phyloP scores from a whole-genome alignment of 2,113 vertebrate genomes.

The Isurus oxyrinchus region DNA sequence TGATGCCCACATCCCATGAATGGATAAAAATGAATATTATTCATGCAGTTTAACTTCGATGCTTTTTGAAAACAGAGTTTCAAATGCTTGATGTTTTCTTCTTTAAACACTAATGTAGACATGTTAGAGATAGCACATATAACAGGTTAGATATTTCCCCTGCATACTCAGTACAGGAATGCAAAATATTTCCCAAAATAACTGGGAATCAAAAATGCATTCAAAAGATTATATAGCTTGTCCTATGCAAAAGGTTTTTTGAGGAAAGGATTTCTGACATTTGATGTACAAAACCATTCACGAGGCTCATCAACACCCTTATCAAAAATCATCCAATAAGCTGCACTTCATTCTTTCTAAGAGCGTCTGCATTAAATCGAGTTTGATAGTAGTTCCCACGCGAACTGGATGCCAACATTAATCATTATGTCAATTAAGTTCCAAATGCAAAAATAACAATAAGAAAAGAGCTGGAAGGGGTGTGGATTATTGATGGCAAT shows the following conservation, averaged over 20 bases:
- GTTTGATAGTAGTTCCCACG: neutral
- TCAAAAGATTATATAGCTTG: neutral
- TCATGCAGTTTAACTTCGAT: neutral
- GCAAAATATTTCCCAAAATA: neutral
- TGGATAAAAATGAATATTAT: neutral
- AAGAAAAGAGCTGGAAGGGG: neutral
- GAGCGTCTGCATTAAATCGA: neutral
- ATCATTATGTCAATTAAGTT: neutral
- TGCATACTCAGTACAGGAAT: neutral
- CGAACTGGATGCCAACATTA: neutral
- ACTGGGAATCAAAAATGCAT: neutral
- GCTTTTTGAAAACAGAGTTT: neutral
- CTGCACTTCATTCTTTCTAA: neutral
- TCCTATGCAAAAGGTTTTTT: neutral
- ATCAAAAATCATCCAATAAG: neutral
- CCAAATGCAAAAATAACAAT: neutral
- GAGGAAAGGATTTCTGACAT: neutral
- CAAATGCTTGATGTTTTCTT: neutral
- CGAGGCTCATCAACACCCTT: neutral
- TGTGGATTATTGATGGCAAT: neutral
- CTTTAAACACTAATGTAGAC: neutral
- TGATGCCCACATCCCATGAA: no score
- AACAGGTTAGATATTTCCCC: neutral
- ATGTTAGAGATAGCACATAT: neutral
- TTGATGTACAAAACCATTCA: neutral